Evolutionary conservation across 2,888 invertebrate species (phyloP).

Genomic region (Trachelus troglodyta): DNA sequence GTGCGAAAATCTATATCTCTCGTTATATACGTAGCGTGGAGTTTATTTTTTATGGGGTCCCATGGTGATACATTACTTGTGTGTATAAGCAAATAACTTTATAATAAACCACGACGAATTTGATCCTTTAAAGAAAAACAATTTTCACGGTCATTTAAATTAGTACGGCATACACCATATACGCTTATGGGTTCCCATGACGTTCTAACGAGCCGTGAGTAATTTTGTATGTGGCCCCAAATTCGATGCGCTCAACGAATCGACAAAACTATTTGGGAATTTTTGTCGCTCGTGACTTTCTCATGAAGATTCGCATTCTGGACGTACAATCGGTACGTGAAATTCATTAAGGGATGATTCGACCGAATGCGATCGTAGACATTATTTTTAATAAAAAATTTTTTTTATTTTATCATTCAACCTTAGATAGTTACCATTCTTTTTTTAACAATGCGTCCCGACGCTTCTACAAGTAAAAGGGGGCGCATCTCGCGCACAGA

Average conservation of each 20-base stretch:
- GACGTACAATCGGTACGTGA: no score
- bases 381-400: not conserved
- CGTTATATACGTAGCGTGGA: not conserved
- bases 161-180: slow-evolving; percentile 43
- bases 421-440: not conserved
- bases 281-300: slow-evolving; percentile 39
- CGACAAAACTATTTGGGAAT: slow-evolving; percentile 62
- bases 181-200: slow-evolving; percentile 56
- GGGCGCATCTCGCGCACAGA: slow-evolving; percentile 43
- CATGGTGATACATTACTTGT: not conserved
- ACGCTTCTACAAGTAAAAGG: not conserved
- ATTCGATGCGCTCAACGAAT: slow-evolving; percentile 35
- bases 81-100: slow-evolving; percentile 27
- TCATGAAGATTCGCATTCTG: slow-evolving; percentile 27
- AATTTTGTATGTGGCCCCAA: slow-evolving; percentile 53
- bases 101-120: slow-evolving; percentile 58
- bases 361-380: not conserved
- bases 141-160: slow-evolving; percentile 65
- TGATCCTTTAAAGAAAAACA: slow-evolving; percentile 28
- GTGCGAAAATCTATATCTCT: not conserved
- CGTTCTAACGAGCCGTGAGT: slow-evolving; percentile 54
- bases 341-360: no score
- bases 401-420: not conserved
- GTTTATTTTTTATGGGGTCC: not conserved
- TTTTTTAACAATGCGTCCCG: not conserved